A percentile compares a stretch with the other conserved stretches of the same genome.
Conservation (phyloP, 2,888 invertebrate species). For the Yponomeuta plumbellus region DNA sequence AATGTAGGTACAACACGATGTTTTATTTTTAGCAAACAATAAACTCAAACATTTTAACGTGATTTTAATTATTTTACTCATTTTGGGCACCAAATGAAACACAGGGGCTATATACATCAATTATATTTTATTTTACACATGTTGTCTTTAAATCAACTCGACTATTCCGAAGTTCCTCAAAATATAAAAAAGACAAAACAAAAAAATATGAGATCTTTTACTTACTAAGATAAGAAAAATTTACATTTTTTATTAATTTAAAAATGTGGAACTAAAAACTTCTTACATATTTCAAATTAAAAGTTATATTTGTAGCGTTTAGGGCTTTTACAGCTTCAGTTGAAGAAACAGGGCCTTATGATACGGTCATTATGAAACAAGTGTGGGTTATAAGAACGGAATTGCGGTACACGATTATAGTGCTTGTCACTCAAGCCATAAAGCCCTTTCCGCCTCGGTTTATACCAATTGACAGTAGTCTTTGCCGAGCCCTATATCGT, state of each 20-base stretch:
- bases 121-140: constrained; percentile 76
- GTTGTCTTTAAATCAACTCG: constrained; percentile 77
- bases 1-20: too few relatives aligned
- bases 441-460: constrained; percentile 50
- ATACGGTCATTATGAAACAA: constrained; percentile 22
- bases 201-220: constrained; percentile 75
- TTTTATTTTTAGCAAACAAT: neutral
- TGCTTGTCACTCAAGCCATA: constrained; percentile 29
- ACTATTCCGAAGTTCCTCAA: constrained; percentile 74
- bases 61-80: neutral
- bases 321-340: constrained; percentile 46
- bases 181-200: constrained; percentile 77
- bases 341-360: constrained; percentile 20
- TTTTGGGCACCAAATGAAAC: constrained; percentile 41
- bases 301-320: constrained; percentile 35
- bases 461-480: constrained; percentile 56
- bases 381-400: neutral
- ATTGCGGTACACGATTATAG: constrained; percentile 7
- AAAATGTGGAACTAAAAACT: constrained; percentile 71
- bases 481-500: constrained; percentile 46
- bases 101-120: constrained; percentile 68
- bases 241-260: constrained; percentile 60
- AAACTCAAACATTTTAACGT: neutral
- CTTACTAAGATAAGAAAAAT: constrained; percentile 75
- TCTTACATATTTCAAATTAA: constrained; percentile 64